Conservation (phyloP, 2,888 invertebrate genomes). For the Drosophila recens region DNA sequence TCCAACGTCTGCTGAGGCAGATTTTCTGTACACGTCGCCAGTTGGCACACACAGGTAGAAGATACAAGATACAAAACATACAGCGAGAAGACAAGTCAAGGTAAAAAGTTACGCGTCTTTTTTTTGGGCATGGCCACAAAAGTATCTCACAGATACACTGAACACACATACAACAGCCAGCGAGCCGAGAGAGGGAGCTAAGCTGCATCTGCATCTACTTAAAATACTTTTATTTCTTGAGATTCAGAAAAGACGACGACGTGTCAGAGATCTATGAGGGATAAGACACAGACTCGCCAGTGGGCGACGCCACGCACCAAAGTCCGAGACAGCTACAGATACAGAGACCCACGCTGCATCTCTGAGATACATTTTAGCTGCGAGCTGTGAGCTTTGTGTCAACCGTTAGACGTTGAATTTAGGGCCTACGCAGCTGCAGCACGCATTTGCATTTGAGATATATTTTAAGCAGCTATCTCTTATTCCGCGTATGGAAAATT, state of each 20-base stretch:
- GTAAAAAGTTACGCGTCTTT: conserved; percentile 73
- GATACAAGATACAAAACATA: conserved; percentile 16
- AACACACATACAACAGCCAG: background rate
- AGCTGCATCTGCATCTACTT: conserved; percentile 51
- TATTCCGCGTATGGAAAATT: conserved; percentile 39
- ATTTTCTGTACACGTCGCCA: conserved; percentile 58
- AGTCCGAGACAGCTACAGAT: background rate
- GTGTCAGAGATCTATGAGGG: conserved; percentile 54
- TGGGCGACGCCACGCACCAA: conserved; percentile 36
- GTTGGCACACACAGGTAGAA: conserved; percentile 50
- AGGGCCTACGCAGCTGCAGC: conserved; percentile 52
- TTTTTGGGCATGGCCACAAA: conserved; percentile 47
- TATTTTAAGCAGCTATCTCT: conserved; percentile 28
- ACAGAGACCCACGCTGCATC: conserved; percentile 42
- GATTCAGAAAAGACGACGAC: conserved; percentile 22
- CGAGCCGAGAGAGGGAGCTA: background rate
- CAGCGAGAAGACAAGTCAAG: conserved; percentile 69
- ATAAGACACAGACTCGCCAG: conserved; percentile 37
- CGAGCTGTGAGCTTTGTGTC: conserved; percentile 36
- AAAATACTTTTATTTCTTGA: conserved; percentile 29
- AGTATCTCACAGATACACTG: conserved; percentile 44
- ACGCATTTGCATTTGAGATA: conserved; percentile 36
- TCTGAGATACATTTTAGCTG: conserved; percentile 34
- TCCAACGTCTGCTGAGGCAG: conserved; percentile 20
- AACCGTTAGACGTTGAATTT: conserved; percentile 50